Evolutionary conservation across 2,888 invertebrate genomes (phyloP).

Genomic region (Prosapia bicincta): DNA sequence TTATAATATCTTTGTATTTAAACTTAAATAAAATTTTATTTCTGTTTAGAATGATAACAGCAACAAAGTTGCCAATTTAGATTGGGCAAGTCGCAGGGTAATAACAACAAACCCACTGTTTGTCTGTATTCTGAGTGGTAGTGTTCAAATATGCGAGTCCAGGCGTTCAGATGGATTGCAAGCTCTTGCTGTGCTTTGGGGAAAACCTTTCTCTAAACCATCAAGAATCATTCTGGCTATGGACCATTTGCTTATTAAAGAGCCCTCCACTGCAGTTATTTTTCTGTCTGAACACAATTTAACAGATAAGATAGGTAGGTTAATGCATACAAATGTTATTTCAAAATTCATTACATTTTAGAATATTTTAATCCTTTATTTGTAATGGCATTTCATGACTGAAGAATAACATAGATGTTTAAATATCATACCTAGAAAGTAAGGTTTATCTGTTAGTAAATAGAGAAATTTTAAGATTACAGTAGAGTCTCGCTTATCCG

Average conservation of each 20-base stretch:
- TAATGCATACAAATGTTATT: too few relatives aligned
- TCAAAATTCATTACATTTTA: too few relatives aligned
- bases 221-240: not conserved
- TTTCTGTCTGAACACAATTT: not conserved
- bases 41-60: slow-evolving; percentile 1
- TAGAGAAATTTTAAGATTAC: too few relatives aligned
- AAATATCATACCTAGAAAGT: too few relatives aligned
- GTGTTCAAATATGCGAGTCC: not conserved
- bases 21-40: too few relatives aligned
- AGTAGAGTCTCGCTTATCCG: too few relatives aligned
- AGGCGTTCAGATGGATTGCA: not conserved
- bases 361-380: too few relatives aligned
- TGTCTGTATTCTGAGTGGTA: not conserved
- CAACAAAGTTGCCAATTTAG: not conserved
- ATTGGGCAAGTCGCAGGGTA: slow-evolving; percentile 1
- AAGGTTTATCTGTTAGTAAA: too few relatives aligned
- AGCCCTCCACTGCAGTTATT: not conserved
- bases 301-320: not conserved
- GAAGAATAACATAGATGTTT: too few relatives aligned
- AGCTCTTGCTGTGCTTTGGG: slow-evolving; percentile 2
- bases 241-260: not conserved
- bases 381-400: too few relatives aligned
- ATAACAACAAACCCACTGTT: not conserved
- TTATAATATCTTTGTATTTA: not conserved
- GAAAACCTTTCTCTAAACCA: slow-evolving; percentile 3